Evolutionary conservation across 1,140 invertebrate species (phyloP), one percentile per base, ranked within the genome.

Genomic region (Rhagoletis pomonella): DNA sequence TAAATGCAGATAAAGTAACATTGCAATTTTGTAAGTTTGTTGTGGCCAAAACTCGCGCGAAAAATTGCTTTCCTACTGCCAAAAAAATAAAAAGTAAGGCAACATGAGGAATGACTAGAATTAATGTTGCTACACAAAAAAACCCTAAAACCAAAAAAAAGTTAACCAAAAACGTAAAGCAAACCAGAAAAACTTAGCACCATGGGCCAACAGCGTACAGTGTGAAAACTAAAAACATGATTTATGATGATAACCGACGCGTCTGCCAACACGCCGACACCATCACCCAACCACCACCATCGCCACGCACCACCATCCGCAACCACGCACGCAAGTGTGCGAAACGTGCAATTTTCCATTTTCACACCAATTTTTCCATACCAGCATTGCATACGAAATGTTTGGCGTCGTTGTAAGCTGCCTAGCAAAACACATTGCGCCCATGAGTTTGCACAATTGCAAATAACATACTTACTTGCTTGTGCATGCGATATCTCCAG

Each of bases 201-300:
- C 47, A 81, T 81, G 73, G 4, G 67, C 17, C 4, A 4, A 9
- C 50, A 81, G n/a, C 47, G 73, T 29, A 81, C 14, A 81, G 67
- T 81, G 44, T 55, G 73, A 81, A 81, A 55, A 81, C 73, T 81
- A 55, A 55, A 81, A 81, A 81, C 67, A 81, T 81, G 73, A 81
- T 81, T 81, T 81, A 81, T 81, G 44, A 81, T 81, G 73, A 81
- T 81, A 81, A 81, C 73, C 47, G 73, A 19, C 17, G 73, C 14
- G 47, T 44, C 19, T 55, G 67, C 67, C 29, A 67, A 6, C 64
- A 29, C 29, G 39, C 4, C 4, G 19, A 4, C 64, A 67, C 47
- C 7, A 50, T 9, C 9, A 14, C 44, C 73, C 50, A 29, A 81
- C 73, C 44, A 81, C 1, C 42, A 65, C 62, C 64, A 65, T 1